A percentile compares a stretch with the other conserved stretches of the same genome.
These are phyloP conservation scores for Clitarchus hookeri DNA, from an alignment of 2,888 invertebrate genomes.

Conservation along the genomic window DNA sequence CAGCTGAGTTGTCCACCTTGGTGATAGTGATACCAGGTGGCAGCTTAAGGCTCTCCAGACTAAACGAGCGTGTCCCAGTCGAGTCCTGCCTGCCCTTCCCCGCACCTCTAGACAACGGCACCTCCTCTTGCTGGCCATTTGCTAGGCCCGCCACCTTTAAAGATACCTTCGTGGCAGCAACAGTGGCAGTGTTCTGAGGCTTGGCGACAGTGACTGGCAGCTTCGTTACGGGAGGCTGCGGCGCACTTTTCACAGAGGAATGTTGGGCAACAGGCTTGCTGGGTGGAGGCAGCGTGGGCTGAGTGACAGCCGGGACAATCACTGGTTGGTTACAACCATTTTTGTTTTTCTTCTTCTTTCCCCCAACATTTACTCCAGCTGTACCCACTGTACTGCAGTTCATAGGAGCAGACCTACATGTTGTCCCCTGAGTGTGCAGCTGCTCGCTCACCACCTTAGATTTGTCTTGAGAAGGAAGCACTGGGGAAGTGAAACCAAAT, in stretches of 20 bases:
- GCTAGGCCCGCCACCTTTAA: neutral
- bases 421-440: conserved; percentile 45
- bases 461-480: conserved; percentile 42
- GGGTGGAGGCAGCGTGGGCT: conserved; percentile 22
- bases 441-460: conserved; percentile 46
- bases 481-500: conserved; percentile 37
- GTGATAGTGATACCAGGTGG: conserved; percentile 84
- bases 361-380: conserved; percentile 28
- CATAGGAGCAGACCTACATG: conserved; percentile 36
- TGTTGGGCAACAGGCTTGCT: conserved; percentile 33
- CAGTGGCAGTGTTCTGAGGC: neutral
- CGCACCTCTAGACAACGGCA: neutral
- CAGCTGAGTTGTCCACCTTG: conserved; percentile 62
- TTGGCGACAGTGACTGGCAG: neutral
- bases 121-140: conserved; percentile 4
- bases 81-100: conserved; percentile 11
- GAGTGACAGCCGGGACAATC: neutral
- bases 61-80: conserved; percentile 31
- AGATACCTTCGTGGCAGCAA: neutral
- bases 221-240: conserved; percentile 4
- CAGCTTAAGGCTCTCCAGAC: conserved; percentile 62
- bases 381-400: conserved; percentile 28
- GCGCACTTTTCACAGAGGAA: conserved; percentile 34
- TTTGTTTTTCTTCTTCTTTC: conserved; percentile 44
- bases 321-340: conserved; percentile 27